Conservation (phyloP, 2,797 vertebrate species). For the Scleropages formosus region DNA sequence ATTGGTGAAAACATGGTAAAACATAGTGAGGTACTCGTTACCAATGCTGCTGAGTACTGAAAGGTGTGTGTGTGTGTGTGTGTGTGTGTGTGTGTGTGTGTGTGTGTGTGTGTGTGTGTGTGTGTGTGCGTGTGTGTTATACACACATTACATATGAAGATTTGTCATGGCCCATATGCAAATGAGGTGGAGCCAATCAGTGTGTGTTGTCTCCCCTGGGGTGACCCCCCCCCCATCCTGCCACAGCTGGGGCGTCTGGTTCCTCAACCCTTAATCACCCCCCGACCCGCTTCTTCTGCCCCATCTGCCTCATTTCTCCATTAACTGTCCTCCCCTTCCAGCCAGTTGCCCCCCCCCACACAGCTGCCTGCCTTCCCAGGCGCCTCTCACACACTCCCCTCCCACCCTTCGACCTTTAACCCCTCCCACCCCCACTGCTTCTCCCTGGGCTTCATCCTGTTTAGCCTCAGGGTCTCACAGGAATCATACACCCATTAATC, state of each 20-base stretch:
- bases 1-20: no score
- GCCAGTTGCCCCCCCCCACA: conserved; percentile 1
- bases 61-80: no score
- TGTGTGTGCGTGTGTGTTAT: no score
- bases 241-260: conserved; percentile 9
- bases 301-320: conserved; percentile 1
- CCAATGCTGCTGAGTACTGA: no score
- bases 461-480: conserved; percentile 4
- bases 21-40: no score
- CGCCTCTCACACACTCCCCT: neutral
- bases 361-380: conserved; percentile 4
- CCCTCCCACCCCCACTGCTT: neutral
- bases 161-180: neutral
- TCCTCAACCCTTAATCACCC: conserved; percentile 12
- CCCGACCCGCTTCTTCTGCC: neutral
- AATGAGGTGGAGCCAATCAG: neutral
- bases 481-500: neutral
- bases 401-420: neutral
- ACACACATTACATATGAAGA: no score
- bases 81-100: no score
- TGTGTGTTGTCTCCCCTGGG: neutral
- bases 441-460: neutral
- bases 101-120: no score
- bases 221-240: neutral
- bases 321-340: neutral